phyloP scores from a whole-genome alignment of 2,113 vertebrate species.

The Nycticebus coucang region DNA sequence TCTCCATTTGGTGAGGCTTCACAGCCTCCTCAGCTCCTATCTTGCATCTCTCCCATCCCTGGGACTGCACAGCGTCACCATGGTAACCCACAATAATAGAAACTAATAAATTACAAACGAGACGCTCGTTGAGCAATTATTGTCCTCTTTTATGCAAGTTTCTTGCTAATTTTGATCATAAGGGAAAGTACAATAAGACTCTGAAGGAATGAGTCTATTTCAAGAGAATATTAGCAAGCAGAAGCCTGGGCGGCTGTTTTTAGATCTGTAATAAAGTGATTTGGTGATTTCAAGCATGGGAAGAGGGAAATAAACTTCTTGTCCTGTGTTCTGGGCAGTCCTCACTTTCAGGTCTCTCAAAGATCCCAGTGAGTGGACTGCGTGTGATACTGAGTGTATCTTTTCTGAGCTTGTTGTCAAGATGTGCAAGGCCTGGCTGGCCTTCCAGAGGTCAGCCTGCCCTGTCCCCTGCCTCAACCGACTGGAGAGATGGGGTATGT shows the following conservation, averaged over 20 bases:
- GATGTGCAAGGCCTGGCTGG: not conserved
- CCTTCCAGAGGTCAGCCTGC: not conserved
- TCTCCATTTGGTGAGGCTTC: conserved; percentile 89
- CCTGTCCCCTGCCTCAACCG: not conserved
- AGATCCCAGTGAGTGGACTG: not conserved
- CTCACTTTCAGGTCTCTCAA: not conserved
- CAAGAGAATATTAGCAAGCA: conserved; percentile 86
- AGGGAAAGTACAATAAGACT: conserved; percentile 89
- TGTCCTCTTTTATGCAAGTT: conserved; percentile 92
- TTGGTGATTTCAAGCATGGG: conserved; percentile 80
- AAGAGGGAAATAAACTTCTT: conserved; percentile 81
- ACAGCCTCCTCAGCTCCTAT: conserved; percentile 88
- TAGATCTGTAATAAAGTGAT: conserved; percentile 84
- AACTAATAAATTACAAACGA: conserved; percentile 93
- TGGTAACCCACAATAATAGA: conserved; percentile 90
- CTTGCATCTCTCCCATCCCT: conserved; percentile 90
- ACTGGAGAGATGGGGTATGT: not conserved
- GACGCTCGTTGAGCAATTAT: conserved; percentile 93
- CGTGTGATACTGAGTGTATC: not conserved
- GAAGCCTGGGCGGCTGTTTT: conserved; percentile 73
- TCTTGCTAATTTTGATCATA: conserved; percentile 93
- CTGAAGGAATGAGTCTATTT: conserved; percentile 88
- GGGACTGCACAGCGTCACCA: conserved; percentile 86
- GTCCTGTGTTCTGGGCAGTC: not conserved
- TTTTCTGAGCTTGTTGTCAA: not conserved